phyloP scores from a whole-genome alignment of 2,113 vertebrate species.

The Crotalus horridus region DNA sequence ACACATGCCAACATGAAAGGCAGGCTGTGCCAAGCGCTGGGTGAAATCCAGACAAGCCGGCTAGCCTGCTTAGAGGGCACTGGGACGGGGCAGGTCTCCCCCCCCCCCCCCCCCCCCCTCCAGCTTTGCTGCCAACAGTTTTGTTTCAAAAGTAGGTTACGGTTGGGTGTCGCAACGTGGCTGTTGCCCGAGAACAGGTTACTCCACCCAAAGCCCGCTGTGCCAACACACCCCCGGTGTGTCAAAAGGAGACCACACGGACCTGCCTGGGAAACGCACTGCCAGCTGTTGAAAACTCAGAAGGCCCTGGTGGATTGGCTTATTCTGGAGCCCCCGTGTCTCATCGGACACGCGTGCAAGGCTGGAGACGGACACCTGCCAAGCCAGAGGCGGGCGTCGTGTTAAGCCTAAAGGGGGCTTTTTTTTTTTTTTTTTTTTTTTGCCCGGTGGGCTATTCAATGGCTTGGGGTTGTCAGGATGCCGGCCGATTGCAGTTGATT shows the following conservation, averaged over 20 bases:
- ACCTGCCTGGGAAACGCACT: not conserved
- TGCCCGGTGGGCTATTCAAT: not conserved
- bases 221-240: slow-evolving; percentile 49
- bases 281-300: not conserved
- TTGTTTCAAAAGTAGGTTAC: not conserved
- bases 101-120: not conserved
- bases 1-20: accelerated
- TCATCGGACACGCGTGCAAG: not conserved
- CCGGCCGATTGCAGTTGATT: not conserved
- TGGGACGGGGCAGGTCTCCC: accelerated
- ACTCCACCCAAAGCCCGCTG: slow-evolving; percentile 60
- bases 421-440: not conserved
- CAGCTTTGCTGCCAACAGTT: not conserved
- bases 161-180: slow-evolving; percentile 52
- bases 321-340: not conserved
- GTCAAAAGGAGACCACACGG: slow-evolving; percentile 50
- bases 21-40: accelerated
- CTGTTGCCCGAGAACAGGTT: slow-evolving; percentile 41
- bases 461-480: not conserved
- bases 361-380: not conserved
- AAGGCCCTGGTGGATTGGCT: too few species aligned
- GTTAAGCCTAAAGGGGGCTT: not conserved
- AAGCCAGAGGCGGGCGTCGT: accelerated
- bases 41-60: not conserved
- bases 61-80: not conserved